Evolutionary conservation across 2,888 invertebrate genomes (phyloP), one percentile per base, ranked within the genome.

Genomic region (Ethmia dodecea): DNA sequence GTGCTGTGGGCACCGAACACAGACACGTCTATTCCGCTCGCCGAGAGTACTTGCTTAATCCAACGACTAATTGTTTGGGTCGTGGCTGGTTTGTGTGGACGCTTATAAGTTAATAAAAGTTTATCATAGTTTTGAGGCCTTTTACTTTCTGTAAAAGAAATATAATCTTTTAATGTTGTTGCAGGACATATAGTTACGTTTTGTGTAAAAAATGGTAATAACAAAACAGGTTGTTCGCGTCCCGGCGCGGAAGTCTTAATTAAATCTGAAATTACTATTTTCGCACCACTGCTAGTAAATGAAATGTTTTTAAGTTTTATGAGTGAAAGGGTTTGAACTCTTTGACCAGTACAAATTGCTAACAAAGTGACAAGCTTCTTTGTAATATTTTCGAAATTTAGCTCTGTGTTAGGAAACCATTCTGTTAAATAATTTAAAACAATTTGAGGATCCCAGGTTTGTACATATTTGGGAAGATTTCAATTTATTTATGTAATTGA

Each of bases 1-100:
- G 42, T 37, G 13, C 37, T 37, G 24, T 37, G 39, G 2, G 42
- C 32, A 5, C 20, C 11, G 24, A 38, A 42, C 8, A 31, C 13
- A 2, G 8, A 11, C 5, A 18, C 28, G 26, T 41, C 33, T 3
- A 41, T 13, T 1, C 40, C 41, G 10, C 30, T 33, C 8, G 26
- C 33, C 4, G 10, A 4, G 12, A 27, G n/a, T 2, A 16, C 11
- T 5, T 27, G 12, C 9, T 27, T 33, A n/a, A 33, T 27, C 33
- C 33, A 33, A 2, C 33, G 11, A 13, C 33, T 15, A 1, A 33
- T 27, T 1, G 18, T 18, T 9, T 26, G 27, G 1, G 12, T 5
- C 3, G 26, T 11, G 3, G 33, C 33, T 2, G 28, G 10, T 5
- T 28, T 2, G 9, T 12, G 9, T 1, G 30, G 30, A 12, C 9